phyloP scores from a whole-genome alignment of 2,113 vertebrate species.

The Nibea coibor region DNA sequence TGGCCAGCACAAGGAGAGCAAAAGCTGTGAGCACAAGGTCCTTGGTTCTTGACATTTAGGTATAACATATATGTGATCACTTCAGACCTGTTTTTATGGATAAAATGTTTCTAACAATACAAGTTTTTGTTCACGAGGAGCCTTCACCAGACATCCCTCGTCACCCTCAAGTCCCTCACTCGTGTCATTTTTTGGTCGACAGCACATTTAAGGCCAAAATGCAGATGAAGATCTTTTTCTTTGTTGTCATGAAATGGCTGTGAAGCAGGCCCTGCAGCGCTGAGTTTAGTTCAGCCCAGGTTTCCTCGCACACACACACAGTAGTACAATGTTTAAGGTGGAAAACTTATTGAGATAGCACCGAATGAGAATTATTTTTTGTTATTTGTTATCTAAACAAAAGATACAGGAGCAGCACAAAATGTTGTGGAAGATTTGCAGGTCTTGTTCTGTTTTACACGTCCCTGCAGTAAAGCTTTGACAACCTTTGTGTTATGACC shows the following conservation, averaged over 20 bases:
- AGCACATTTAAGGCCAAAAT: not conserved
- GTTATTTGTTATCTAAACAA: not conserved
- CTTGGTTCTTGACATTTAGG: not conserved
- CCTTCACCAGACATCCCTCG: not conserved
- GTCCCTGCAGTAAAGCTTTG: not conserved
- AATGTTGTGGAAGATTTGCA: not conserved
- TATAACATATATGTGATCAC: not conserved
- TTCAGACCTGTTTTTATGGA: not conserved
- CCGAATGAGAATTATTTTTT: not conserved
- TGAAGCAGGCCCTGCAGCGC: slow-evolving; percentile 17
- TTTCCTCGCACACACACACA: slow-evolving; percentile 14
- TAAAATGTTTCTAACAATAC: not conserved
- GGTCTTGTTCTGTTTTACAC: not conserved
- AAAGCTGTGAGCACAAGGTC: not conserved
- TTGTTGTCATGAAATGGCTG: slow-evolving; percentile 5
- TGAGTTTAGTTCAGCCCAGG: slow-evolving; percentile 11
- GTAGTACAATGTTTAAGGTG: not conserved
- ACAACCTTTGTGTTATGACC: not conserved
- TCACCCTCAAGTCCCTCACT: not conserved
- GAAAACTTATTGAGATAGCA: not conserved
- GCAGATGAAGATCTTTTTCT: slow-evolving; percentile 3
- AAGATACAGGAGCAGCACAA: not conserved
- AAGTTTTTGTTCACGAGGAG: not conserved
- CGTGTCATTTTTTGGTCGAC: not conserved
- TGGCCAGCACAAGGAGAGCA: not conserved